Base-by-base conservation (phyloP, 2,888 invertebrate species). In the Andrena camellia region DNA sequence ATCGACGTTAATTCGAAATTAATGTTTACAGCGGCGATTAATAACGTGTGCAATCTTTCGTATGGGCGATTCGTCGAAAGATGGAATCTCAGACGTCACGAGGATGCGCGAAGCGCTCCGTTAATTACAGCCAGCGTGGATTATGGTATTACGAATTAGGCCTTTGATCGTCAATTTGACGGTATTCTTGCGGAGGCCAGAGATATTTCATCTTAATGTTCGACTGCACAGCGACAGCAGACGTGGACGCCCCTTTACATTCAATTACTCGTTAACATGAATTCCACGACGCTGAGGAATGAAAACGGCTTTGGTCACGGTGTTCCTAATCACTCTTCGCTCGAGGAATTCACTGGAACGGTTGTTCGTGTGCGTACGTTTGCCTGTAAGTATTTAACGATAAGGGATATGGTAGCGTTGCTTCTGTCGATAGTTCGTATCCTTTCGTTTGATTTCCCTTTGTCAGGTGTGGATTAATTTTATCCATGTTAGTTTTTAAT, bases 231-330 rank as follows among this genome's bases (percentile, higher is more conserved):
- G 23, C 59, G 57, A 63, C 35, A 63, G 20, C 10, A 42, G 8
- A 3, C 60, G 77, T 67, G 70, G 71, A 74, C 78, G 78, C 52
- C 70, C 31, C 67, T 75, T 74, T 75, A 72, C 74, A 64, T 68
- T 73, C 83, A 81, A 84, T 81, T 78, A 84, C 82, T 78, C 78
- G 83, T 81, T 84, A 84, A 78, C 78, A 74, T 2, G 79, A 77
- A 85, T 85, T 85, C 79, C 84, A 68, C 66, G 20, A 31, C n/a
- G 70, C 60, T 73, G 59, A 73, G 78, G 77, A 83, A 83, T 79
- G 79, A 74, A 74, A 84, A 84, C 64, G 71, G 67, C 78, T 59
- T 68, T 52, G 73, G 70, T 80, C 72, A 72, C 66, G 70, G 63
- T 66, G 78, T 74, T 78, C 63, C 78, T 84, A 82, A 80, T 83